These are phyloP conservation scores for Agonum fuliginosum DNA, from an alignment of 2,888 invertebrate species.

Conservation along the genomic window DNA sequence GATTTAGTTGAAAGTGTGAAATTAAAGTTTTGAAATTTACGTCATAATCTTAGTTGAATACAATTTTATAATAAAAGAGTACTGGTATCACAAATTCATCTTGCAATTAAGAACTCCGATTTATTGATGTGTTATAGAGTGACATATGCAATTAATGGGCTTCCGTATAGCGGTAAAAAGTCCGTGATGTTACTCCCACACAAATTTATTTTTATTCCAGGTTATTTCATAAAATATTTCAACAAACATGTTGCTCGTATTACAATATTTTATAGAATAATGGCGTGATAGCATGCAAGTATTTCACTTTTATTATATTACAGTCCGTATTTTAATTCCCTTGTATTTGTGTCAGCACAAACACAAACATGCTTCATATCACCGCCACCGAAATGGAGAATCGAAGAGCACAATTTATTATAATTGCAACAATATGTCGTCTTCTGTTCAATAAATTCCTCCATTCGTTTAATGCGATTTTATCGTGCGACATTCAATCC, in stretches of 20 bases:
- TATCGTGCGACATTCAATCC: conserved; percentile 3
- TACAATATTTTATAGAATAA: conserved; percentile 11
- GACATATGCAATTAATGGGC: too few relatives aligned
- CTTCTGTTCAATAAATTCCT: conserved; percentile 6
- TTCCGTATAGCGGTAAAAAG: too few relatives aligned
- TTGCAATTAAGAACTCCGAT: too few relatives aligned
- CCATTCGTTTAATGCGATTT: conserved; percentile 4
- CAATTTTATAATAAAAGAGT: too few relatives aligned
- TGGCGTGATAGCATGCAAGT: not conserved
- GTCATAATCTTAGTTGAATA: too few relatives aligned
- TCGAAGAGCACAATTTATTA: conserved; percentile 13
- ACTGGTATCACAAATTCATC: too few relatives aligned
- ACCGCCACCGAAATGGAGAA: not conserved
- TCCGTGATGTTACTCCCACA: too few relatives aligned
- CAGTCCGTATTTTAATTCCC: not conserved
- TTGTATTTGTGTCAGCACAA: conserved; percentile 4
- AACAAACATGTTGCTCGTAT: conserved; percentile 14
- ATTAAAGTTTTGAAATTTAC: too few relatives aligned
- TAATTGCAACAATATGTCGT: conserved; percentile 32
- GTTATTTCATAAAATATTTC: conserved; percentile 34
- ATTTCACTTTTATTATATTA: conserved; percentile 13
- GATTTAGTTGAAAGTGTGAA: too few relatives aligned
- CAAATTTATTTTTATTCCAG: too few relatives aligned
- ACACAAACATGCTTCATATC: not conserved
- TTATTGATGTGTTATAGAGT: too few relatives aligned